These are phyloP conservation scores for Bolinopsis microptera DNA, from an alignment of 37 sponge, comb jelly and placozoan genomes.

Conservation along the genomic window DNA sequence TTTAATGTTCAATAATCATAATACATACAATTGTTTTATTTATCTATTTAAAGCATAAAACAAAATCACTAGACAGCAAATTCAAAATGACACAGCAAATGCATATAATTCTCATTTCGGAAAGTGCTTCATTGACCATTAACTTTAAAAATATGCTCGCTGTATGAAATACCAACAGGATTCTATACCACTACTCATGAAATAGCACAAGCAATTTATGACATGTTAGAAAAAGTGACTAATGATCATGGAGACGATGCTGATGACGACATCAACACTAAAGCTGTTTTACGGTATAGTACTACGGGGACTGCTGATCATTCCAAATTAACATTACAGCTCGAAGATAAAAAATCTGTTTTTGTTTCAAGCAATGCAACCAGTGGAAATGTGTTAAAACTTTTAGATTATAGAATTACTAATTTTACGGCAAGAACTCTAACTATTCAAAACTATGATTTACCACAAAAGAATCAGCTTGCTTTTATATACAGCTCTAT, in stretches of 20 bases:
- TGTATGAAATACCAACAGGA: conserved; percentile 2
- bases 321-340: neutral
- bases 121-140: neutral
- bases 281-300: neutral
- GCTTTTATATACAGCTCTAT: conserved; percentile 35
- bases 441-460: neutral
- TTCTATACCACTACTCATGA: conserved; percentile 18
- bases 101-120: neutral
- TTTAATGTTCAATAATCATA: too few species aligned
- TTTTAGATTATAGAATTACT: neutral
- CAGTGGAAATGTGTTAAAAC: neutral
- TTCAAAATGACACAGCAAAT: neutral
- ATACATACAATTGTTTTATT: too few species aligned
- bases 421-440: neutral
- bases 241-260: neutral
- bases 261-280: neutral
- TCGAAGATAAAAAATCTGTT: neutral
- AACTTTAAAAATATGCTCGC: neutral
- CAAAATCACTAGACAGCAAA: too few species aligned
- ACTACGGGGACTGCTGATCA: neutral
- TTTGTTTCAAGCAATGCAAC: neutral
- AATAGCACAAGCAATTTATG: neutral
- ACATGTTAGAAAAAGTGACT: neutral
- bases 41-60: too few species aligned
- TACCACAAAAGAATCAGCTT: neutral